A percentile compares a stretch with the other conserved stretches of the same genome.
Evolutionary conservation across 1,140 invertebrate genomes (phyloP).

Genomic region (Metopolophium dirhodum): DNA sequence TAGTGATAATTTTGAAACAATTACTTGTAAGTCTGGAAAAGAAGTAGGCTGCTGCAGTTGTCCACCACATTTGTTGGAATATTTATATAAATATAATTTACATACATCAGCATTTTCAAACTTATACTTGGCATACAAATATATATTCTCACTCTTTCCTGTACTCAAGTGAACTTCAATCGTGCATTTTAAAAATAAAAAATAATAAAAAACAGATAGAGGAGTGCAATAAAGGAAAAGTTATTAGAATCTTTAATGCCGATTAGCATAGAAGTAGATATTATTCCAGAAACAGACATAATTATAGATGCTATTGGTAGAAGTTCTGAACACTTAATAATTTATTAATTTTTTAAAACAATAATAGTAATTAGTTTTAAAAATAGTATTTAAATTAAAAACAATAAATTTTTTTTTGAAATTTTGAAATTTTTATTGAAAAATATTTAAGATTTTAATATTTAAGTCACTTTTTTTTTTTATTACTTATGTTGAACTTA

Average conservation of each 20-base stretch:
- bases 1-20: background rate
- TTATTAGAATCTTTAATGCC: constrained; percentile 51
- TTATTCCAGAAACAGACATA: background rate
- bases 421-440: too few relatives aligned
- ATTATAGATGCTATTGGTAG: background rate
- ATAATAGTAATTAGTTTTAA: too few relatives aligned
- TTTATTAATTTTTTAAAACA: too few relatives aligned
- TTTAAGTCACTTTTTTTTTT: too few relatives aligned
- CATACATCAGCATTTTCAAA: constrained; percentile 19
- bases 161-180: constrained; percentile 39
- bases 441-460: too few relatives aligned
- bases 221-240: constrained; percentile 5
- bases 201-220: constrained; percentile 35
- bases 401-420: too few relatives aligned
- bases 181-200: constrained; percentile 40
- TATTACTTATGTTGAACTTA: too few relatives aligned
- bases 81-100: constrained; percentile 38
- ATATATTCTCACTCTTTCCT: constrained; percentile 19
- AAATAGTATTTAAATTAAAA: too few relatives aligned
- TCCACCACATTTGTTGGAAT: constrained; percentile 24
- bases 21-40: background rate
- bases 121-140: constrained; percentile 42
- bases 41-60: constrained; percentile 11
- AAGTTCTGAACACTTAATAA: too few relatives aligned
- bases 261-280: background rate